Evolutionary conservation across 1,140 invertebrate genomes (phyloP).

Genomic region (Paraescarpia echinospica): DNA sequence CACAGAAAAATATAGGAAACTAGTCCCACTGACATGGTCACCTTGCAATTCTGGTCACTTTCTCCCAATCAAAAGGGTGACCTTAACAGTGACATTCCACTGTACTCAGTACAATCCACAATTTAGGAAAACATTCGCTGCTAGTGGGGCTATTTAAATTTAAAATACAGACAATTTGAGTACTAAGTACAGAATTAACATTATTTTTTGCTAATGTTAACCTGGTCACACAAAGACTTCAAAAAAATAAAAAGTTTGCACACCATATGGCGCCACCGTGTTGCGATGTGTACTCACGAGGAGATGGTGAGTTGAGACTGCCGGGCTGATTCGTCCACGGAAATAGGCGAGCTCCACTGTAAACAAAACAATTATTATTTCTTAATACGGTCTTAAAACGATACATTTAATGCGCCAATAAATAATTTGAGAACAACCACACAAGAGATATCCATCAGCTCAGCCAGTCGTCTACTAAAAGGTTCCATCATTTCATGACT

Average conservation of each 20-base stretch:
- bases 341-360: slow-evolving; percentile 42
- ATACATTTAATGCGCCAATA: not conserved
- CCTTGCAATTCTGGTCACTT: too few relatives aligned
- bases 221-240: too few relatives aligned
- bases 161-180: not conserved
- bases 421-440: not conserved
- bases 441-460: not conserved
- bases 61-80: too few relatives aligned
- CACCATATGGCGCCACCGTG: not conserved
- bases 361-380: slow-evolving; percentile 30
- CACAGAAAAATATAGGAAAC: too few relatives aligned
- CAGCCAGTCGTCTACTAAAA: not conserved
- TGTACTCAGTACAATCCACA: too few relatives aligned
- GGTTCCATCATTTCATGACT: not conserved
- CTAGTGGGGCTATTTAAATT: too few relatives aligned
- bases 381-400: too few relatives aligned
- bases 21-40: too few relatives aligned
- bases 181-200: not conserved
- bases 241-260: too few relatives aligned
- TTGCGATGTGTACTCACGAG: slow-evolving; percentile 47
- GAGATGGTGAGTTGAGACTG: slow-evolving; percentile 51
- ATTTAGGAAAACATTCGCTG: too few relatives aligned
- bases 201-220: too few relatives aligned
- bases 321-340: slow-evolving; percentile 47
- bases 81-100: too few relatives aligned